These are phyloP conservation scores for Pomatostomus ruficeps DNA, from an alignment of 2,113 vertebrate genomes.

Conservation along the genomic window DNA sequence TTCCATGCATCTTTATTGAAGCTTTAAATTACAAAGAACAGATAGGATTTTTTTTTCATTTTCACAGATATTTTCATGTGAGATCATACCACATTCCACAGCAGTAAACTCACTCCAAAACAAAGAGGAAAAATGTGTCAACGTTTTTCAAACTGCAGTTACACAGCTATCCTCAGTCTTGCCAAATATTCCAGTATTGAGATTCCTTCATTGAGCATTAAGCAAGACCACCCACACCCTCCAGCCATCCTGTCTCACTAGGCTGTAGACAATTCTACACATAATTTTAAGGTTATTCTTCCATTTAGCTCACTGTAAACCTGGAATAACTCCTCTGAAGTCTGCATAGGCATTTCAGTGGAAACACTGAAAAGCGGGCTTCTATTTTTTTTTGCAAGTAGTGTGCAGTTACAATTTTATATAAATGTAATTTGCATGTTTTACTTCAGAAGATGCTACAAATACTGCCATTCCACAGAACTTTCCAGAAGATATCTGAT, in stretches of 20 bases:
- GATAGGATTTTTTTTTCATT: background rate
- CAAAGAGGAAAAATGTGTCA: background rate
- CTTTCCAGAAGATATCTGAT: background rate
- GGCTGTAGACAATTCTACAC: background rate
- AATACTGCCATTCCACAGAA: background rate
- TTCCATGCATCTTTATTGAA: background rate
- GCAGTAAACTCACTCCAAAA: background rate
- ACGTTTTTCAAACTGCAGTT: slow-evolving; percentile 19
- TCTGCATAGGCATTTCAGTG: background rate
- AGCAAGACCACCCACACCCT: slow-evolving; percentile 59
- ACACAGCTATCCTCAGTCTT: background rate
- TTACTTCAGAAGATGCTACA: background rate
- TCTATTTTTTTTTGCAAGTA: background rate
- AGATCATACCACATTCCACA: background rate
- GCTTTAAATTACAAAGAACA: background rate
- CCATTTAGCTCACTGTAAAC: background rate
- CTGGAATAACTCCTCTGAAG: background rate
- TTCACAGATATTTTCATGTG: background rate
- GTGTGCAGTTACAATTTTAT: background rate
- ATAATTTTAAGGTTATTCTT: slow-evolving; percentile 2
- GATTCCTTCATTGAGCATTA: slow-evolving; percentile 45
- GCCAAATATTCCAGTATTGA: slow-evolving; percentile 23
- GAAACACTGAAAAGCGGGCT: background rate
- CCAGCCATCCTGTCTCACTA: background rate
- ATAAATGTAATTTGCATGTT: background rate